Base-by-base conservation (phyloP, 2,113 vertebrate genomes). In the Orcinus orca region DNA sequence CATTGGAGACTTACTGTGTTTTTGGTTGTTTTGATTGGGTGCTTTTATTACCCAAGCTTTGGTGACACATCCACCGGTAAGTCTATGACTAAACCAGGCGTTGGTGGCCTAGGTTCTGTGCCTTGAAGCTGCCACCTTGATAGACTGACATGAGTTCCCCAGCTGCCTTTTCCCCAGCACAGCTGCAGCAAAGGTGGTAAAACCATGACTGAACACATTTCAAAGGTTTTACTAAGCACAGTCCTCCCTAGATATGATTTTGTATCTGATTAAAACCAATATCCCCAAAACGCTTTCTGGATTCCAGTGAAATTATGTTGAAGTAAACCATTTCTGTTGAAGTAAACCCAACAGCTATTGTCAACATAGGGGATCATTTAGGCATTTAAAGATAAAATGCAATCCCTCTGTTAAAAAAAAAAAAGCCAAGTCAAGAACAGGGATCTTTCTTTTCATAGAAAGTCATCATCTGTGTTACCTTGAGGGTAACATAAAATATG, bases 321-420 rank as follows among this genome's bases (percentile, higher is more conserved):
- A 41, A 41, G 41, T 41, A 41, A 41, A 41, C 7, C 33, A 70
- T 94, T 92, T 90, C 50, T 26, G 68, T 4, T 1, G 10, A 94
- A 55, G 13, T 62, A 83, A 92, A 95, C 25, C 29, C 33, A 87
- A 74, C 3, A 81, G 9, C 18, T 86, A 6, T 26, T 88, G 68
- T 92, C n/a, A 92, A 74, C 82, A 74, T 44, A 90, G 70, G 93
- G 76, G 53, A 50, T 68, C 62, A 38, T 74, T 63, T 74, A 67
- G n/a, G 31, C 29, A 80, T 80, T 88, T 74, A 76, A 93, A 84
- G 65, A 58, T 33, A 8, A 93, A 93, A 89, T 67, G 4, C 80
- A 68, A 90, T 91, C 36, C 26, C 41, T 91, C 91, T 36, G 14
- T 86, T 85, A 41, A 55, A 94, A 82, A 84, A 86, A 86, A 73